Conservation (phyloP, 1,140 invertebrate species). For the Brachionus rotundiformis region DNA sequence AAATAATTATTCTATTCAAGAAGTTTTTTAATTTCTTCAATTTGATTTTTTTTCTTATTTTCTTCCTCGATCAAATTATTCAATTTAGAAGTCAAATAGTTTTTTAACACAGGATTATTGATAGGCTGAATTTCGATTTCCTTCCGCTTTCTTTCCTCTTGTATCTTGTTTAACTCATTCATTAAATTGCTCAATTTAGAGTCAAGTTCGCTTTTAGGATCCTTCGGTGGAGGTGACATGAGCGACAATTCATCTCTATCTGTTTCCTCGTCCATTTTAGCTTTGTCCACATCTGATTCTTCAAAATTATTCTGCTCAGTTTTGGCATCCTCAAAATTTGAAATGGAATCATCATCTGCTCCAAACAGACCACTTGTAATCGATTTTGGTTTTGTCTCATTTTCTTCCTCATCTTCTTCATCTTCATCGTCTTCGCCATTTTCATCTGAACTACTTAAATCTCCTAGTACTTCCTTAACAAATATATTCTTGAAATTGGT, state of each 20-base stretch:
- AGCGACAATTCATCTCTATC: not conserved
- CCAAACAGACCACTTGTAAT: slow-evolving; percentile 19
- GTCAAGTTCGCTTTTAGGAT: not conserved
- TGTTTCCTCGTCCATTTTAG: slow-evolving; percentile 20
- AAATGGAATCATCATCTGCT: slow-evolving; percentile 18
- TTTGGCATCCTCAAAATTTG: slow-evolving; percentile 22
- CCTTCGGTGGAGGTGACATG: not conserved
- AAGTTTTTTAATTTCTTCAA: slow-evolving; percentile 11
- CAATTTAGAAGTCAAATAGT: slow-evolving; percentile 12
- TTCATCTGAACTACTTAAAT: slow-evolving; percentile 45
- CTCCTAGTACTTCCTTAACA: slow-evolving; percentile 46
- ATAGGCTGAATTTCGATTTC: slow-evolving; percentile 33
- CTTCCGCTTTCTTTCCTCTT: slow-evolving; percentile 8
- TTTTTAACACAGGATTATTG: slow-evolving; percentile 27
- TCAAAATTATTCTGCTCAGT: slow-evolving; percentile 2
- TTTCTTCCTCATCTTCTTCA: slow-evolving; percentile 10
- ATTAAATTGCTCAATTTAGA: not conserved
- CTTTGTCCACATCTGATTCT: slow-evolving; percentile 9
- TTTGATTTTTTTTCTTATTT: not conserved
- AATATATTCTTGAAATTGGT: slow-evolving; percentile 51
- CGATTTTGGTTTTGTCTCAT: not conserved
- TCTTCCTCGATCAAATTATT: slow-evolving; percentile 35
- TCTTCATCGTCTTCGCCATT: slow-evolving; percentile 32
- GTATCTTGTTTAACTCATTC: not conserved
- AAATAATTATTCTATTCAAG: not conserved